These are phyloP conservation scores for Catocala fraxini DNA, from an alignment of 2,888 invertebrate species.

Conservation along the genomic window DNA sequence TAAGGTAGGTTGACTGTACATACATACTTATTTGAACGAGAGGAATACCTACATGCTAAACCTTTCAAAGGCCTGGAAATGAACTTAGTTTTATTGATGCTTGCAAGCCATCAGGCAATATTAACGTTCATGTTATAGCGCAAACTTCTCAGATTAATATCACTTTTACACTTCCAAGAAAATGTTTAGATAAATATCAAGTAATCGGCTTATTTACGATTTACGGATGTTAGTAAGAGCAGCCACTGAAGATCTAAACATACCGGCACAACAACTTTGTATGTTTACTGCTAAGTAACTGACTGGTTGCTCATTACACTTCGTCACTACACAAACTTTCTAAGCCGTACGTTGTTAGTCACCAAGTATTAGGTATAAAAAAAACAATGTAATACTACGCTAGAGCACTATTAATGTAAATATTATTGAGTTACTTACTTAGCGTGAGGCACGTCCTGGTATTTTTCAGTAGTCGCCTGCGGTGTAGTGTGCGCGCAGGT, in stretches of 20 bases:
- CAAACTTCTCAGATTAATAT: not conserved
- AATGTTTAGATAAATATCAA: slow-evolving; percentile 6
- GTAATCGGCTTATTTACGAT: slow-evolving; percentile 7
- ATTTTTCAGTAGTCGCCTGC: slow-evolving; percentile 2
- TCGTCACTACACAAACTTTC: too few relatives aligned
- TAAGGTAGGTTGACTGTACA: too few relatives aligned
- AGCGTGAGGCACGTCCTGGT: slow-evolving; percentile 9
- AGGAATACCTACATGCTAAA: not conserved
- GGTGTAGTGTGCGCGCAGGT: slow-evolving; percentile 3
- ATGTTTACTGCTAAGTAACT: slow-evolving; percentile 2
- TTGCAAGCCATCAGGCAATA: not conserved
- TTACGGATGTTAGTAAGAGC: slow-evolving; percentile 8
- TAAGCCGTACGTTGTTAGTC: too few relatives aligned
- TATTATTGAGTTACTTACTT: slow-evolving; percentile 6
- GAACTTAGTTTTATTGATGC: too few relatives aligned
- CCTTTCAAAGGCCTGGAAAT: not conserved
- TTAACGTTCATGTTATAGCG: not conserved
- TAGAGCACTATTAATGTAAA: not conserved
- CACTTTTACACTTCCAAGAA: slow-evolving; percentile 2
- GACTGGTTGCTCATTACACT: too few relatives aligned
- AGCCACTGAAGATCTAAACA: not conserved
- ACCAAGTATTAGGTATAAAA: too few relatives aligned
- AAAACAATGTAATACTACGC: too few relatives aligned
- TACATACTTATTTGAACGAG: too few relatives aligned
- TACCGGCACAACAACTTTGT: not conserved